These are phyloP conservation scores for Hormaphis cornu DNA, from an alignment of 1,140 invertebrate species.

Conservation along the genomic window DNA sequence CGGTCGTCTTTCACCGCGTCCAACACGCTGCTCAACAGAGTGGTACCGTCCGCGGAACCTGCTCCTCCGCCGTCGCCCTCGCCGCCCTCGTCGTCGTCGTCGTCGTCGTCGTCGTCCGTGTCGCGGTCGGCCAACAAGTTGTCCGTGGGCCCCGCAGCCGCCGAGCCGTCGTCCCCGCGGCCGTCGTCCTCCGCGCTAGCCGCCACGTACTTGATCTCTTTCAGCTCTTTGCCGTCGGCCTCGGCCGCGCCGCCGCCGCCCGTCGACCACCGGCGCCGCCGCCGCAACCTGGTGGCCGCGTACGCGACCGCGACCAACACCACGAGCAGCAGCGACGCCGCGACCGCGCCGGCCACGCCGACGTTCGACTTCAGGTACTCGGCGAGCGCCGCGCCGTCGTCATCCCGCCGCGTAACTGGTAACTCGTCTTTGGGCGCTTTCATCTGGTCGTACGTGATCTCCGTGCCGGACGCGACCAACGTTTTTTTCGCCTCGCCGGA, in stretches of 20 bases:
- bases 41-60: background rate
- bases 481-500: too few relatives aligned
- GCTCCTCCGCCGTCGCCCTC: background rate
- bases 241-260: background rate
- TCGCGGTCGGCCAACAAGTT: constrained; percentile 10
- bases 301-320: constrained; percentile 1
- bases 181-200: background rate
- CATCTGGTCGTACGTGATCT: too few relatives aligned
- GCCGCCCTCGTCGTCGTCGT: background rate
- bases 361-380: constrained; percentile 2
- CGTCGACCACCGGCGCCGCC: background rate
- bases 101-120: background rate
- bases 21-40: background rate
- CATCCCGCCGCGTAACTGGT: background rate
- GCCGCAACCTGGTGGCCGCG: background rate
- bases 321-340: background rate
- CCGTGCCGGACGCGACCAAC: too few relatives aligned
- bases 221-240: constrained; percentile 7
- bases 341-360: background rate
- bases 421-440: background rate
- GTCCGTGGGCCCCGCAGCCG: too few relatives aligned
- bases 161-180: background rate
- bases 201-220: background rate
- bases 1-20: background rate
- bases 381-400: background rate